A percentile compares a stretch with the other conserved stretches of the same genome.
Conservation (phyloP, 2,113 vertebrate species). For the human (Homo sapiens) region GRCh38 chr13:103327001-103327500, state of each 20-base stretch:
- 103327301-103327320: background rate
- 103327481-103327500: background rate
- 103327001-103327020: background rate
- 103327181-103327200: background rate
- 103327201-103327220: too few species aligned
- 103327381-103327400: too few species aligned
- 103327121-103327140: background rate
- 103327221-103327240: background rate
- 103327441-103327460: background rate
- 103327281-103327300: background rate
- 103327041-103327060: background rate
- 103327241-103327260: background rate
- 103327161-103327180: background rate
- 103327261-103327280: background rate
- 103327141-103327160: background rate
- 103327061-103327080: background rate
- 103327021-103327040: background rate
- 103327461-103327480: background rate
- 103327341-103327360: background rate
- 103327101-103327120: background rate
- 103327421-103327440: background rate
- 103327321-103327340: background rate
- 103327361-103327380: background rate
- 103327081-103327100: background rate
- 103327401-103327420: background rate